phyloP scores from a whole-genome alignment of 1,140 invertebrate species.

The Eupristina koningsbergeri region DNA sequence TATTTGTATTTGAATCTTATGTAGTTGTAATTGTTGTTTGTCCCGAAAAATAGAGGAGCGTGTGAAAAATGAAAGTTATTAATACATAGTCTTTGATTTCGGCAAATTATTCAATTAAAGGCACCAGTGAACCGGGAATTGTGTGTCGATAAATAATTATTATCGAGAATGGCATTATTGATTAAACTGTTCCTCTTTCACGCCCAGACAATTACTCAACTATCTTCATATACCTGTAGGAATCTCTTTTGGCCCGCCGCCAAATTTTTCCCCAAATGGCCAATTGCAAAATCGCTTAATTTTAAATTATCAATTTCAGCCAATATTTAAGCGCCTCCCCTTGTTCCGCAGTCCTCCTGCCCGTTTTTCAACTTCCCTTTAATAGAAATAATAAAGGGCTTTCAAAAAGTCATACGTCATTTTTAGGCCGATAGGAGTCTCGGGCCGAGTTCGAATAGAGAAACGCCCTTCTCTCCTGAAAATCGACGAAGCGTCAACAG shows the following conservation, averaged over 20 bases:
- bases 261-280: neutral
- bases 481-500: conserved; percentile 26
- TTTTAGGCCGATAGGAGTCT: conserved; percentile 25
- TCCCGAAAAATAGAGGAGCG: no score
- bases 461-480: conserved; percentile 13
- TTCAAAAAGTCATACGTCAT: conserved; percentile 40
- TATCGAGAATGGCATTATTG: neutral
- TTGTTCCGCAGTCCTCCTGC: no score
- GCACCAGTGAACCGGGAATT: no score
- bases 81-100: neutral
- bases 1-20: no score
- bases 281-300: neutral
- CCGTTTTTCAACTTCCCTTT: neutral
- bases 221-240: neutral
- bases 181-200: neutral
- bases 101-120: neutral
- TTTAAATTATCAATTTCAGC: neutral
- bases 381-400: conserved; percentile 42
- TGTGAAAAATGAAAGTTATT: neutral
- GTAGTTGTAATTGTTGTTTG: no score
- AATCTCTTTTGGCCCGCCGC: neutral
- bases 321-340: no score
- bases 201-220: neutral
- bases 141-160: neutral
- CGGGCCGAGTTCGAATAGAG: neutral